Evolutionary conservation across 2,888 invertebrate genomes (phyloP).

Genomic region (Notodonta dromedarius): DNA sequence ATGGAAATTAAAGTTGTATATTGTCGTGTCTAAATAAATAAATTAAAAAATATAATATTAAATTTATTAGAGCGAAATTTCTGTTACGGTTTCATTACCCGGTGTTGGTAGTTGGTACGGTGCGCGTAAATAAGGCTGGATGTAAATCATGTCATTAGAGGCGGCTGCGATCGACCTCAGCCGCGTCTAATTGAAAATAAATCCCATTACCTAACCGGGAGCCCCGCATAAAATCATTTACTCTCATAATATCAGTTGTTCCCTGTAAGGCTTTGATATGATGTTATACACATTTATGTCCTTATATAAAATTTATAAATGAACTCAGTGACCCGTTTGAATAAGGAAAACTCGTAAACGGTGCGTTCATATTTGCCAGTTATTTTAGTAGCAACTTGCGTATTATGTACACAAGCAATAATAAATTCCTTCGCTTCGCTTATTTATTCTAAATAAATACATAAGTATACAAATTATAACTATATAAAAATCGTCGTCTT

Average conservation of each 20-base stretch:
- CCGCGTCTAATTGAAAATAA: conserved; percentile 70
- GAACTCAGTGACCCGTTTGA: neutral
- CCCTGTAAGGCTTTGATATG: conserved; percentile 21
- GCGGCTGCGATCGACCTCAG: conserved; percentile 54
- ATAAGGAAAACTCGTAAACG: neutral
- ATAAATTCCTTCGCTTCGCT: no score
- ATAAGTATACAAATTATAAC: no score
- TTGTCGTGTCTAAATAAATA: no score
- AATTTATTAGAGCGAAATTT: conserved; percentile 23
- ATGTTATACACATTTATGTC: conserved; percentile 7
- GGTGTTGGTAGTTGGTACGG: conserved; percentile 23
- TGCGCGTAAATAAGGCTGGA: conserved; percentile 60
- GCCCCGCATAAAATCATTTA: conserved; percentile 51
- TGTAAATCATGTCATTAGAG: conserved; percentile 73
- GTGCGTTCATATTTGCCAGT: no score
- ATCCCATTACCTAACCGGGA: conserved; percentile 58
- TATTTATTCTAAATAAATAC: no score
- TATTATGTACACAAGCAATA: no score
- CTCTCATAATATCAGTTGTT: conserved; percentile 22
- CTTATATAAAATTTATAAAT: neutral
- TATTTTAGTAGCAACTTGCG: no score
- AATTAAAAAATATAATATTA: no score
- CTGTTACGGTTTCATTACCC: conserved; percentile 52
- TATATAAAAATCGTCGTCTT: no score
- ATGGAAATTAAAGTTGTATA: no score